These are phyloP conservation scores for Neodontobutis hainanensis DNA, from an alignment of 2,113 vertebrate genomes.

Conservation along the genomic window DNA sequence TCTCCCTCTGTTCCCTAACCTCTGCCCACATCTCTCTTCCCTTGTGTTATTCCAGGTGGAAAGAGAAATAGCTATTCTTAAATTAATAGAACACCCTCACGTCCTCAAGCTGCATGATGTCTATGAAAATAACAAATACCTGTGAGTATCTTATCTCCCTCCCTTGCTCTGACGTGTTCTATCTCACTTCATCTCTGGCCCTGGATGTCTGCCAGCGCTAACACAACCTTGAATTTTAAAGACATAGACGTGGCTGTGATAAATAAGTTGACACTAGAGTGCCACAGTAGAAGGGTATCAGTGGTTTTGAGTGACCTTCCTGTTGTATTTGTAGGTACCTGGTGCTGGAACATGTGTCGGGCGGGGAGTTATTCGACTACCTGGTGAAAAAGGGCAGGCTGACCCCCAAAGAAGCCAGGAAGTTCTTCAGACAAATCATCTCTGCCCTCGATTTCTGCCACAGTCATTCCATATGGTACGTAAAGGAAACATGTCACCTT, in stretches of 20 bases:
- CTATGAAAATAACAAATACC: slow-evolving; percentile 96
- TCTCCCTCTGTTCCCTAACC: slow-evolving; percentile 19
- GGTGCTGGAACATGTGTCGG: slow-evolving; percentile 92
- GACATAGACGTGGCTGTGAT: neutral
- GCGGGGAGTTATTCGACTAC: slow-evolving; percentile 92
- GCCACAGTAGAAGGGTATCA: neutral
- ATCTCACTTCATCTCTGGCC: neutral
- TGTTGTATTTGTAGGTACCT: slow-evolving; percentile 82
- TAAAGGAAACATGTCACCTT: neutral
- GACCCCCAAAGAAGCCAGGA: slow-evolving; percentile 91
- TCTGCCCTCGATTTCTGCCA: slow-evolving; percentile 94
- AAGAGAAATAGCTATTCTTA: slow-evolving; percentile 93
- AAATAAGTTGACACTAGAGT: too few species aligned
- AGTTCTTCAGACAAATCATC: slow-evolving; percentile 95
- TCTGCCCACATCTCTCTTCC: neutral
- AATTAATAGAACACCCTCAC: slow-evolving; percentile 94
- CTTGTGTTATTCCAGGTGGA: slow-evolving; percentile 82
- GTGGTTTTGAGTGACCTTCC: neutral
- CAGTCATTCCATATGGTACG: slow-evolving; percentile 92
- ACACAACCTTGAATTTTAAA: slow-evolving; percentile 25
- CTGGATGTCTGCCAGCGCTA: slow-evolving; percentile 4
- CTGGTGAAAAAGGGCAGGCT: slow-evolving; percentile 91
- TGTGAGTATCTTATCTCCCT: slow-evolving; percentile 82
- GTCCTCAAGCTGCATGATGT: slow-evolving; percentile 94
- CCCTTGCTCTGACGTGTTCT: neutral